These are phyloP conservation scores for Calliopsis andreniformis DNA, from an alignment of 1,140 invertebrate genomes.

Conservation along the genomic window DNA sequence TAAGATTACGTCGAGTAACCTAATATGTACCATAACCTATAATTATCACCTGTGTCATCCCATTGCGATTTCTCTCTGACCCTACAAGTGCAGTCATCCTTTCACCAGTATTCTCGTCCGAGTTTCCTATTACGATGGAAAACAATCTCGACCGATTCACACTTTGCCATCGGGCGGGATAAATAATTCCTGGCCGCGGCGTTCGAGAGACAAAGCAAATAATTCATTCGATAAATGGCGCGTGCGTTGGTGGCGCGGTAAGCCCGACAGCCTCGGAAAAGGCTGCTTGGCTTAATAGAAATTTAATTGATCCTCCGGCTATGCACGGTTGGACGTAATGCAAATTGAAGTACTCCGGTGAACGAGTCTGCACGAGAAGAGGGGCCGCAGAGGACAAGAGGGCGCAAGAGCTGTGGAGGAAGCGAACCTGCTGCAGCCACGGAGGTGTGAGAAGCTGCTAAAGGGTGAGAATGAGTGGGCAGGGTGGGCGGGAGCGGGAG, in stretches of 20 bases:
- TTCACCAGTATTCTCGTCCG: neutral
- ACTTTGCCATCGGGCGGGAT: slow-evolving; percentile 23
- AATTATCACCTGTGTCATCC: neutral
- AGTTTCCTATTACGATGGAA: too few relatives aligned
- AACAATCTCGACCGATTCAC: slow-evolving; percentile 36
- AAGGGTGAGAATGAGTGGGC: slow-evolving; percentile 20
- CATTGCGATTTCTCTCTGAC: neutral
- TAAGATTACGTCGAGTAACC: too few relatives aligned
- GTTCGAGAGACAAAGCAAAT: slow-evolving; percentile 59
- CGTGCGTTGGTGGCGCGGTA: slow-evolving; percentile 46
- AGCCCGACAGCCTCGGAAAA: slow-evolving; percentile 62
- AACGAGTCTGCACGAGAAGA: slow-evolving; percentile 56
- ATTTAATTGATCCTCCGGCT: slow-evolving; percentile 80
- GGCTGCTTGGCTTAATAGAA: slow-evolving; percentile 77
- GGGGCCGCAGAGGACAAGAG: slow-evolving; percentile 22
- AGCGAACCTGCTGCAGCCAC: slow-evolving; percentile 14
- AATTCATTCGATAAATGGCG: slow-evolving; percentile 71
- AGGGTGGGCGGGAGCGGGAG: neutral
- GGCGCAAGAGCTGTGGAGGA: slow-evolving; percentile 1
- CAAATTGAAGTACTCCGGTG: slow-evolving; percentile 74
- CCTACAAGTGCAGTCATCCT: too few relatives aligned
- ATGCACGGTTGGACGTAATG: slow-evolving; percentile 76
- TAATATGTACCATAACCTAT: too few relatives aligned
- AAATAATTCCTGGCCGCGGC: slow-evolving; percentile 54
- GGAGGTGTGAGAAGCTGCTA: slow-evolving; percentile 32